Evolutionary conservation across 2,888 invertebrate genomes (phyloP).

Genomic region (Dicycla oo): DNA sequence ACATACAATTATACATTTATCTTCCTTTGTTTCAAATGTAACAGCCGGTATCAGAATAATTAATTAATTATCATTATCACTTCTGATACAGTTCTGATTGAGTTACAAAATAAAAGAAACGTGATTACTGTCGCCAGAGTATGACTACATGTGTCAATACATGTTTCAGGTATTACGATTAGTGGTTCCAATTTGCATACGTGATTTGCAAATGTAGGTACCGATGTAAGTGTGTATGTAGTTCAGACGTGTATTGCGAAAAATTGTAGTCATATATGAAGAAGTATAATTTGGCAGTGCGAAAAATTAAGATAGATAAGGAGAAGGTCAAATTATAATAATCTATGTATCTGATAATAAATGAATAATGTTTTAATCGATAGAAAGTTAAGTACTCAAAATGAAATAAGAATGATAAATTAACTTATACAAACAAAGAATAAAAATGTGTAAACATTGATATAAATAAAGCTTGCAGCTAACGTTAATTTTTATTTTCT

Average conservation of each 20-base stretch:
- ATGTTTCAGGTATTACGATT: constrained; percentile 60
- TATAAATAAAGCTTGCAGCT: background rate
- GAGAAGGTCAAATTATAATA: background rate
- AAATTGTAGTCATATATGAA: background rate
- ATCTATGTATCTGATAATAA: too few relatives aligned
- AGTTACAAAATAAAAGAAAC: constrained; percentile 60
- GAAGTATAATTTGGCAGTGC: background rate
- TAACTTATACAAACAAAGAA: background rate
- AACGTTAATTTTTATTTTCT: constrained; percentile 23
- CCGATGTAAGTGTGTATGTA: constrained; percentile 40
- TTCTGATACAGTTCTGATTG: constrained; percentile 47
- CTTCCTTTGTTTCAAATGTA: constrained; percentile 1
- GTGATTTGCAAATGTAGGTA: constrained; percentile 38
- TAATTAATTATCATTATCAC: constrained; percentile 49
- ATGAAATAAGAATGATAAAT: background rate
- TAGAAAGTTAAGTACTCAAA: too few relatives aligned
- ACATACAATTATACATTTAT: constrained; percentile 8
- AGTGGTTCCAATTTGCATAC: constrained; percentile 55
- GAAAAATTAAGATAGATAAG: background rate
- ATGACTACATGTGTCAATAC: constrained; percentile 56
- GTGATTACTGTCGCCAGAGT: constrained; percentile 45
- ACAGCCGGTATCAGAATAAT: constrained; percentile 40
- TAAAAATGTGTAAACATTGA: constrained; percentile 7
- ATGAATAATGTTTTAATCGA: too few relatives aligned
- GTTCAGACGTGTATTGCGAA: constrained; percentile 42